phyloP scores from a whole-genome alignment of 2,113 vertebrate species.

The Sceloporus tristichus region DNA sequence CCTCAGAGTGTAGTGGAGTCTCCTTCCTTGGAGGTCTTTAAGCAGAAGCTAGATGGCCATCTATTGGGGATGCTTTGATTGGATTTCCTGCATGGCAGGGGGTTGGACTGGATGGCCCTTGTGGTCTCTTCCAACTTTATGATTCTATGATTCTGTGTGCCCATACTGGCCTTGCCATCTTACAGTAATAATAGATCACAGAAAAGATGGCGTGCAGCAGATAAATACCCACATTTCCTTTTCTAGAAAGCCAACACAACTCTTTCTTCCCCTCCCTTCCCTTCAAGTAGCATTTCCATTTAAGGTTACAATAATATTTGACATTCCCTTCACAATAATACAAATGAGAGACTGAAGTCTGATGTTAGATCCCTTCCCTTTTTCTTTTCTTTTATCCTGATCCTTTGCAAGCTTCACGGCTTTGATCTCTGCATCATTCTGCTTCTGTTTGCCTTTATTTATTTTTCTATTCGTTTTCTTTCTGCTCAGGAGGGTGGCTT shows the following conservation, averaged over 20 bases:
- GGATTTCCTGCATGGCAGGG: no score
- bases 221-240: conserved; percentile 32
- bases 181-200: conserved; percentile 54
- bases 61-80: no score
- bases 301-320: conserved; percentile 37
- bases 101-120: no score
- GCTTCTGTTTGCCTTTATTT: conserved; percentile 27
- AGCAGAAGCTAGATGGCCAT: no score
- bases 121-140: no score
- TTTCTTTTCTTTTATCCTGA: background rate
- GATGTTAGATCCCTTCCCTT: background rate
- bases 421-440: conserved; percentile 55
- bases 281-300: conserved; percentile 33
- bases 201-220: conserved; percentile 33
- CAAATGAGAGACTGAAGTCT: background rate
- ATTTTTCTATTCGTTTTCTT: background rate
- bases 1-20: no score
- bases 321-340: background rate
- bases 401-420: background rate
- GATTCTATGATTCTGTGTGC: background rate
- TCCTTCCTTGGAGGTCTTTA: no score
- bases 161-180: conserved; percentile 34
- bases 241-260: conserved; percentile 47
- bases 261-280: conserved; percentile 12
- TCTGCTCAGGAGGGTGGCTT: conserved; percentile 8